Base-by-base conservation (phyloP, 2,113 vertebrate species). In the Antigone vipio region DNA sequence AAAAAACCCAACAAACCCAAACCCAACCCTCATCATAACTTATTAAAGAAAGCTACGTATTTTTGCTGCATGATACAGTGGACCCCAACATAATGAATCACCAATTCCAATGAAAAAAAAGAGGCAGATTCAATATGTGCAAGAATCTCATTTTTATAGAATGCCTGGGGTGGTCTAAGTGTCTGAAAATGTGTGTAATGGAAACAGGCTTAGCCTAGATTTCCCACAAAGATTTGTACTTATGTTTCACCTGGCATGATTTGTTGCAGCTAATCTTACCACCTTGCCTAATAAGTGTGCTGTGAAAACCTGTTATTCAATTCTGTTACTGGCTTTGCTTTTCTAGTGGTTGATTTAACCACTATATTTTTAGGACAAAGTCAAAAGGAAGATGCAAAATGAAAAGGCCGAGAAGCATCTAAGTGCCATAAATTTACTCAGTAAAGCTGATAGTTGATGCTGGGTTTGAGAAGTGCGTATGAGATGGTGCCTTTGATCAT, bases 111-210 rank as follows among this genome's bases (percentile, higher is more conserved):
- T 72, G 52, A 27, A 76, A 93, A 93, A 83, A 81, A 78, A 87
- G 49, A 79, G n/a, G 34, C 35, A 91, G 58, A 78, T 91, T 91
- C 66, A 85, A 52, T 86, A 89, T 60, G 15, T 89, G 16, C 17
- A 69, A 85, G 45, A 73, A 64, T 92, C 44, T 89, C 4, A 1
- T 38, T 73, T 93, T 88, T 94, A 15, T 30, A 72, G 81, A 82
- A 82, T 76, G 24, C 49, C 30, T 88, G 62, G 34, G 50, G 75
- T 94, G 92, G 89, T 83, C 85, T 94, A 77, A 90, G n/a, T 86
- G 82, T 88, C 72, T 83, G 62, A 88, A 96, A 95, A 72, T 49
- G 23, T 83, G 72, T 94, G 62, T 74, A 93, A 86, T 92, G 88
- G 85, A 88, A 95, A 60, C 26, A 91, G 29, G 20, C 55, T 92